These are phyloP conservation scores for Drepana arcuata DNA, from an alignment of 1,140 invertebrate species.

Conservation along the genomic window DNA sequence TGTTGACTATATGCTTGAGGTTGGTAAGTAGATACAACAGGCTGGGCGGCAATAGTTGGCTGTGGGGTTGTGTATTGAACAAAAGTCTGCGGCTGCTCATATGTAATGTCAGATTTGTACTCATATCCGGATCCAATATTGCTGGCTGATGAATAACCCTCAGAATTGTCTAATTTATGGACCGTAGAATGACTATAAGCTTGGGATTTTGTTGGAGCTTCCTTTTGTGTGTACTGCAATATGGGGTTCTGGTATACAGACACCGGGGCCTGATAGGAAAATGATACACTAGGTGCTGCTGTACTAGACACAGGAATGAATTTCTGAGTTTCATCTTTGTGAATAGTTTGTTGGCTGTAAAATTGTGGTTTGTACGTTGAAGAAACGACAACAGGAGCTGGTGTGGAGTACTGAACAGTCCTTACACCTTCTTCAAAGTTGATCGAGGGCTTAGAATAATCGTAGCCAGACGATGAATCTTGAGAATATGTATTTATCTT, in stretches of 20 bases:
- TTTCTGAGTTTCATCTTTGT: conserved; percentile 32
- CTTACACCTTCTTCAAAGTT: conserved; percentile 58
- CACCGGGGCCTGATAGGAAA: conserved; percentile 63
- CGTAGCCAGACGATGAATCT: conserved; percentile 44
- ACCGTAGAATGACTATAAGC: conserved; percentile 18
- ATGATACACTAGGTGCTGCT: conserved; percentile 50
- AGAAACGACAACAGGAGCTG: conserved; percentile 29
- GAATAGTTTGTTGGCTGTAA: conserved; percentile 44
- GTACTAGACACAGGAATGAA: conserved; percentile 37
- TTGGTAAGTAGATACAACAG: conserved; percentile 31
- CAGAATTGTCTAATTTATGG: conserved; percentile 13
- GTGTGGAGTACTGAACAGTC: conserved; percentile 38
- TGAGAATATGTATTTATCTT: conserved; percentile 36
- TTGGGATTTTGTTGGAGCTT: conserved; percentile 18
- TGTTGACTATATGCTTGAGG: conserved; percentile 41
- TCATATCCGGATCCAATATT: conserved; percentile 8
- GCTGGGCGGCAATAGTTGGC: conserved; percentile 21
- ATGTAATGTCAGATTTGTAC: conserved; percentile 7
- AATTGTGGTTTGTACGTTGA: conserved; percentile 42
- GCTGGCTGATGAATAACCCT: conserved; percentile 4
- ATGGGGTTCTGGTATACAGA: conserved; percentile 60
- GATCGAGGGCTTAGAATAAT: conserved; percentile 57
- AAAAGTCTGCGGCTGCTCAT: conserved; percentile 10
- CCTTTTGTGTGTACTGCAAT: conserved; percentile 33
- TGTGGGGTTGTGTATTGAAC: conserved; percentile 32